Conservation (phyloP, 2,888 invertebrate species). For the Pyrrhosoma nymphula region DNA sequence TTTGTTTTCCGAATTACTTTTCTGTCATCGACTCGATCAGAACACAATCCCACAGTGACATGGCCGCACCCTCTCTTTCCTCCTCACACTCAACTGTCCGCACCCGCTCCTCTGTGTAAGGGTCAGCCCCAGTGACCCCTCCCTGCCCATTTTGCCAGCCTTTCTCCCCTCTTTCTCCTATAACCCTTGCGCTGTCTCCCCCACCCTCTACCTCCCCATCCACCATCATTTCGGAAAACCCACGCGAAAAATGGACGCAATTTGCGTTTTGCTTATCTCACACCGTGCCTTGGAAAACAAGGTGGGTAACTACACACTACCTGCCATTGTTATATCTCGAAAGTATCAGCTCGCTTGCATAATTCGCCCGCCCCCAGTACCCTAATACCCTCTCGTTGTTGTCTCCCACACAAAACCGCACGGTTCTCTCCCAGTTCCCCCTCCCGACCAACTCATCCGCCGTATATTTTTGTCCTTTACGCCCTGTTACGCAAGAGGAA, state of each 20-base stretch:
- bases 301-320: neutral
- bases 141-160: neutral
- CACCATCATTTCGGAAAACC: neutral
- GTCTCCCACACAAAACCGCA: neutral
- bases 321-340: neutral
- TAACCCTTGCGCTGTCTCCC: neutral
- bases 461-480: neutral
- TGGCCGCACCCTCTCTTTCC: neutral
- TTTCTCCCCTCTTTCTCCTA: too few relatives aligned
- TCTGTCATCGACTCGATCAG: conserved; percentile 18
- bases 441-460: neutral
- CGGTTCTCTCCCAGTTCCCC: neutral
- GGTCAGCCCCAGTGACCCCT: neutral
- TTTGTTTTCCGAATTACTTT: neutral
- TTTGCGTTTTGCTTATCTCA: neutral
- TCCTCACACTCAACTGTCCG: neutral
- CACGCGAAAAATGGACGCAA: neutral
- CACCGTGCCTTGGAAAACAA: neutral
- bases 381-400: neutral
- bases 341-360: neutral
- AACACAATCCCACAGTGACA: neutral
- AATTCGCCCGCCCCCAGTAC: neutral
- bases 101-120: neutral
- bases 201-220: neutral
- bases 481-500: neutral